These are phyloP conservation scores for Rallus crepitans DNA, from an alignment of 2,797 vertebrate species.

Conservation along the genomic window DNA sequence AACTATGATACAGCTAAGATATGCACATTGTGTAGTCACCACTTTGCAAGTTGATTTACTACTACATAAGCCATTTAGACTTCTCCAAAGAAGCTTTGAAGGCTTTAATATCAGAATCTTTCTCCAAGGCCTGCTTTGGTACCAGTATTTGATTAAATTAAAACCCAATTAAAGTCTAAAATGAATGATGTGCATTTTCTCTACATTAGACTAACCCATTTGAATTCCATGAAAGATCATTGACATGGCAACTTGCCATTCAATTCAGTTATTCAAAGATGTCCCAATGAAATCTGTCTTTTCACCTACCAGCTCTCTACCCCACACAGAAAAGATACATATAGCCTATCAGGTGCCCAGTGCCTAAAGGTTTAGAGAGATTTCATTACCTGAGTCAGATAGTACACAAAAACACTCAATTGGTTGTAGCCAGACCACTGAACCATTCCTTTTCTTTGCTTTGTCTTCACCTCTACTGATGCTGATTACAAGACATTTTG, in stretches of 20 bases:
- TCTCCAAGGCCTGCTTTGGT: slow-evolving; percentile 61
- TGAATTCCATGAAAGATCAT: slow-evolving; percentile 50
- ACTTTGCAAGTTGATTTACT: slow-evolving; percentile 53
- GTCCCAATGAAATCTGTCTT: background rate
- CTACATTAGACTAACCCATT: slow-evolving; percentile 41
- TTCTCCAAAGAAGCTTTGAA: slow-evolving; percentile 35
- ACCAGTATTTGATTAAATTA: slow-evolving; percentile 71
- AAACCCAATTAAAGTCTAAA: slow-evolving; percentile 71
- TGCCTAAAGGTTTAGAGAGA: slow-evolving; percentile 40
- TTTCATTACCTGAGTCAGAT: slow-evolving; percentile 58
- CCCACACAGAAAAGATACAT: background rate
- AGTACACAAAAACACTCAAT: slow-evolving; percentile 22
- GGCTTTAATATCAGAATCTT: slow-evolving; percentile 60
- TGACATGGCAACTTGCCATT: slow-evolving; percentile 50
- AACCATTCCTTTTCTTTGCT: slow-evolving; percentile 29
- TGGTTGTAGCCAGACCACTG: slow-evolving; percentile 24
- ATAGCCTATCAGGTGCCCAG: background rate
- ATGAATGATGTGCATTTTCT: slow-evolving; percentile 58
- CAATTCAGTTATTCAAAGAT: slow-evolving; percentile 13
- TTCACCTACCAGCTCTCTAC: background rate
- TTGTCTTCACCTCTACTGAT: background rate
- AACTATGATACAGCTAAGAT: background rate
- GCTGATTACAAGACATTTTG: slow-evolving; percentile 21
- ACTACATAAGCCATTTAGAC: slow-evolving; percentile 23
- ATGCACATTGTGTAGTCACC: background rate